These are phyloP conservation scores for Siphamia tubifer DNA, from an alignment of 2,113 vertebrate genomes.

Conservation along the genomic window DNA sequence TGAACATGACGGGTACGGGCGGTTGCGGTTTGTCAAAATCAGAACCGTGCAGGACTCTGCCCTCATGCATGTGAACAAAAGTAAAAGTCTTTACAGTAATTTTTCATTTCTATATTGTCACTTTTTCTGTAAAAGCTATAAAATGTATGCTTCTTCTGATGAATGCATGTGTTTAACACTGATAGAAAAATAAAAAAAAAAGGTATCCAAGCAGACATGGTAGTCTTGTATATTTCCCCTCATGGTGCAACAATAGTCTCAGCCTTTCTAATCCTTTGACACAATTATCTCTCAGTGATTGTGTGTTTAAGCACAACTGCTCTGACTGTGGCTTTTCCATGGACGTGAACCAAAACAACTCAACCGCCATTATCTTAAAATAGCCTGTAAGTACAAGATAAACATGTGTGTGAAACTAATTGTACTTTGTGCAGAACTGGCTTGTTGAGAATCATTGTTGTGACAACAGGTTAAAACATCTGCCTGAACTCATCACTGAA, in stretches of 20 bases:
- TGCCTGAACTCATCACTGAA: constrained; percentile 55
- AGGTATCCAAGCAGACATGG: constrained; percentile 49
- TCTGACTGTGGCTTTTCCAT: constrained; percentile 56
- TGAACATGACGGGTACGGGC: no score
- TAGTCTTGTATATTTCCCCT: constrained; percentile 47
- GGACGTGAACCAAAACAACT: constrained; percentile 60
- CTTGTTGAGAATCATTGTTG: constrained; percentile 49
- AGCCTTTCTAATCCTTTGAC: constrained; percentile 57
- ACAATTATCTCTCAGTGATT: constrained; percentile 56
- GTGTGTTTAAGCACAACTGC: constrained; percentile 56
- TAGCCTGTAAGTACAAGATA: constrained; percentile 60
- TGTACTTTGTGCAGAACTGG: constrained; percentile 33
- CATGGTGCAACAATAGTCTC: constrained; percentile 56
- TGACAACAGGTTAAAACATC: constrained; percentile 69
- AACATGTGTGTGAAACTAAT: constrained; percentile 68
- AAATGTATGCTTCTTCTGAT: neutral
- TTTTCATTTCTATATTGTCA: no score
- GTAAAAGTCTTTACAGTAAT: no score
- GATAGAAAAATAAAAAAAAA: no score
- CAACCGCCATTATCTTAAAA: constrained; percentile 62
- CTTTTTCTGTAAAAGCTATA: no score
- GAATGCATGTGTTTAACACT: constrained; percentile 28
- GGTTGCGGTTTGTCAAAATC: no score
- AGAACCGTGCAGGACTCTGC: no score
- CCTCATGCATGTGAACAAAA: no score